Conservation (phyloP, 92 coral and sea anemone species). For the Blastomussa wellsi region DNA sequence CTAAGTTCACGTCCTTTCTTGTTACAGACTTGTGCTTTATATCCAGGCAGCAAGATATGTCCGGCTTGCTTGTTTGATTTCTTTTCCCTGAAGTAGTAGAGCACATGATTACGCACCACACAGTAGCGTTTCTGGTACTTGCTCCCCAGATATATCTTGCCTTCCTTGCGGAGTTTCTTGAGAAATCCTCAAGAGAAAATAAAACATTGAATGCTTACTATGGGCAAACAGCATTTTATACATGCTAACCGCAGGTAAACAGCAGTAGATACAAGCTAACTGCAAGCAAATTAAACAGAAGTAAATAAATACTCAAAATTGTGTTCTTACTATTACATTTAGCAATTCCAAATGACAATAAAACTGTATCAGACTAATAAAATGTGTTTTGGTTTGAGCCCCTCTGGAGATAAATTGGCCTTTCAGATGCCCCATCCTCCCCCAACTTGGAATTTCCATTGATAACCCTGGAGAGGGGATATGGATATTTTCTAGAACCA, state of each 20-base stretch:
- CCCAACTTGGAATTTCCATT: too few relatives aligned
- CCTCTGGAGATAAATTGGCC: too few relatives aligned
- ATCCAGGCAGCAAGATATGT: conserved; percentile 77
- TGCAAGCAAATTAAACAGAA: too few relatives aligned
- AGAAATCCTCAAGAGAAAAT: conserved; percentile 59
- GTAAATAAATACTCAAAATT: background rate
- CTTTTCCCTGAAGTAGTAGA: conserved; percentile 76
- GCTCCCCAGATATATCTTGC: conserved; percentile 64
- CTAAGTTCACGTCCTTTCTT: conserved; percentile 62
- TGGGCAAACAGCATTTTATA: too few relatives aligned
- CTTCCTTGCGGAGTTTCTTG: conserved; percentile 76
- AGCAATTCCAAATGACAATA: background rate
- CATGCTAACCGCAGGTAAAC: too few relatives aligned
- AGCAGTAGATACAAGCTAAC: too few relatives aligned
- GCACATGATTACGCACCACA: conserved; percentile 67
- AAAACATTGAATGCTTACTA: background rate
- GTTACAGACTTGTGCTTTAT: conserved; percentile 33
- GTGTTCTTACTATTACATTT: background rate
- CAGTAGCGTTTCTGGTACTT: conserved; percentile 88
- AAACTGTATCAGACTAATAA: background rate
- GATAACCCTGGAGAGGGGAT: too few relatives aligned
- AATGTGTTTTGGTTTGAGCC: too few relatives aligned
- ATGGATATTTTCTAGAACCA: too few relatives aligned
- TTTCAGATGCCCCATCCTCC: too few relatives aligned
- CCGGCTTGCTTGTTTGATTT: conserved; percentile 78